phyloP scores from a whole-genome alignment of 2,888 invertebrate genomes.

The Ophraella communa region DNA sequence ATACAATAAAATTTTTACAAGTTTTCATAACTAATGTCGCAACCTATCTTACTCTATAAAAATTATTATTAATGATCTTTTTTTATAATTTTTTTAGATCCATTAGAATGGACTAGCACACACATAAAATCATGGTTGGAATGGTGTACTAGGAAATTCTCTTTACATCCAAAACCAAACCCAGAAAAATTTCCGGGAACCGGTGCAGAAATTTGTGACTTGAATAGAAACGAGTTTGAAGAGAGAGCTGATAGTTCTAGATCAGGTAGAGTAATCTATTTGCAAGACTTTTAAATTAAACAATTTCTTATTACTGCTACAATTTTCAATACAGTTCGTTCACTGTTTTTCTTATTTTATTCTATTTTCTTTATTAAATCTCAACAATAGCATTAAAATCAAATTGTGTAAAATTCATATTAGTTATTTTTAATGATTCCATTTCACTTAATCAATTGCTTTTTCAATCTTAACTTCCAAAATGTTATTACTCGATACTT shows the following conservation, averaged over 20 bases:
- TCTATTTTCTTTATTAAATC: no score
- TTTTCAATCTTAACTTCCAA: no score
- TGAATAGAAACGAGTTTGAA: conserved; percentile 70
- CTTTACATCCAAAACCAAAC: conserved; percentile 64
- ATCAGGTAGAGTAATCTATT: conserved; percentile 53
- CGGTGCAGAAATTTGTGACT: conserved; percentile 65
- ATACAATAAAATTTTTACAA: no score
- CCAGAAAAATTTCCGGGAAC: conserved; percentile 63
- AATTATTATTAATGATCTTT: background rate
- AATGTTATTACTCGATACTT: no score
- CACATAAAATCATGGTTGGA: conserved; percentile 69
- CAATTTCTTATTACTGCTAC: no score
- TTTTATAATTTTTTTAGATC: conserved; percentile 63
- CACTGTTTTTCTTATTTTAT: background rate
- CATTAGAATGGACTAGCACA: conserved; percentile 66
- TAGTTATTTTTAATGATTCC: no score
- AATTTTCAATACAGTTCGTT: background rate
- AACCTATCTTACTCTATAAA: no score
- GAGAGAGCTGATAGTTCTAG: conserved; percentile 60
- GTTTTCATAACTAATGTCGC: no score
- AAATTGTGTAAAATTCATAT: no score
- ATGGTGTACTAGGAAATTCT: conserved; percentile 68
- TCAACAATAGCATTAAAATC: no score
- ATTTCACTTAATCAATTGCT: no score
- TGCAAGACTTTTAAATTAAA: no score